Evolutionary conservation across 2,113 vertebrate genomes (phyloP).

Genomic region (Vidua chalybeata): DNA sequence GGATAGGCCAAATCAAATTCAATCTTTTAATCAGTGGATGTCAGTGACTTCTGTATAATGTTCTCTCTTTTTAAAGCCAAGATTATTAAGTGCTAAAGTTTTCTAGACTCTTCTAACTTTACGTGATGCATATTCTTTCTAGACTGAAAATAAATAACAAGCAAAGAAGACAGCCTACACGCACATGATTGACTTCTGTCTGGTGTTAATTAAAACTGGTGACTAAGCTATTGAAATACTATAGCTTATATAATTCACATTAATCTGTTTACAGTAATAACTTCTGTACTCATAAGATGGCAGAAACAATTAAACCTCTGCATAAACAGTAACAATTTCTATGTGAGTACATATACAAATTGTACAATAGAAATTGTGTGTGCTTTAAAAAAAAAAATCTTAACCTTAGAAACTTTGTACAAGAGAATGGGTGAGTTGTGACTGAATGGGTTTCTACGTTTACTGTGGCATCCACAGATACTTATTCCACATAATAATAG

Average conservation of each 20-base stretch:
- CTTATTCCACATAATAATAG: background rate
- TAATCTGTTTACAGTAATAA: background rate
- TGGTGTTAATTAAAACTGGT: slow-evolving; percentile 1
- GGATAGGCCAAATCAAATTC: background rate
- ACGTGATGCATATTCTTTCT: background rate
- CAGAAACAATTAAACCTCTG: background rate
- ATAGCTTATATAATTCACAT: background rate
- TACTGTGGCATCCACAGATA: background rate
- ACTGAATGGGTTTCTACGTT: background rate
- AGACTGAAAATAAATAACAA: background rate
- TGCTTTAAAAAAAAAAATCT: background rate
- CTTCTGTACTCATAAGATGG: background rate
- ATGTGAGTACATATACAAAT: background rate
- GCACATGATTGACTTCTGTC: background rate
- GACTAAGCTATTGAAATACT: background rate
- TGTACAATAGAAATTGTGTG: background rate
- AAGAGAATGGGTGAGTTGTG: background rate
- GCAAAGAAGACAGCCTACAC: background rate
- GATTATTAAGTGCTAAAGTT: background rate
- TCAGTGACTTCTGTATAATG: background rate
- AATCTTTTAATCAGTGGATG: background rate
- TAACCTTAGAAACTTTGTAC: background rate
- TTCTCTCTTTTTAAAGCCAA: background rate
- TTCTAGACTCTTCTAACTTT: background rate
- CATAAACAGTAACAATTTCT: background rate